Conservation (phyloP, 1,140 invertebrate species). For the roundworm (Caenorhabditis elegans) region WBcel235 BX284604.4:8912001-8912500, state of each 20-base stretch:
- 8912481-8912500: neutral
- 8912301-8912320: conserved; percentile 7
- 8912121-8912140: neutral
- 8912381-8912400: too few relatives aligned
- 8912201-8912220: conserved; percentile 21
- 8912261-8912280: neutral
- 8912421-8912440: too few relatives aligned
- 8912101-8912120: conserved; percentile 27
- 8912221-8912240: conserved; percentile 26
- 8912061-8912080: neutral
- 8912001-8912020: conserved; percentile 1
- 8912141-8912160: neutral
- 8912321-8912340: conserved; percentile 20
- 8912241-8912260: neutral
- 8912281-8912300: neutral
- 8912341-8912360: neutral
- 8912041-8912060: neutral
- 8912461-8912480: conserved; percentile 2
- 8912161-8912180: neutral
- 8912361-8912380: conserved; percentile 30
- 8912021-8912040: neutral
- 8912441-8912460: too few relatives aligned
- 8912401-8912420: neutral
- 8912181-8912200: conserved; percentile 4
- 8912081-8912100: conserved; percentile 22